Evolutionary conservation across 2,888 invertebrate species (phyloP).

Genomic region (Agrypnus murinus): DNA sequence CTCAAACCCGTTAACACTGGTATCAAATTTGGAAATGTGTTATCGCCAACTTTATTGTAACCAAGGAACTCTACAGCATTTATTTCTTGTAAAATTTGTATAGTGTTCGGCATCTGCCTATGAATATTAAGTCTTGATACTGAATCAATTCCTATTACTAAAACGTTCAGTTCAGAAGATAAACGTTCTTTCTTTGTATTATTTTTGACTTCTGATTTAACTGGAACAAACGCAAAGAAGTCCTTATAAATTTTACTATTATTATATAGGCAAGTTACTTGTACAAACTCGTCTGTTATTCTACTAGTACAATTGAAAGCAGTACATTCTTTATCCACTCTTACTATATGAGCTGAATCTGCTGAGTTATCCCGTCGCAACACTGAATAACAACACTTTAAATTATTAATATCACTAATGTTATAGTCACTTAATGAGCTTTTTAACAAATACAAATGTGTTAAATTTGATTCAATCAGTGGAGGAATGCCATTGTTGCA

Average conservation of each 20-base stretch:
- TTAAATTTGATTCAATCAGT: slow-evolving; percentile 75
- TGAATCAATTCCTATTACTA: slow-evolving; percentile 89
- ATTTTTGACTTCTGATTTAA: slow-evolving; percentile 62
- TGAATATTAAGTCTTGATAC: slow-evolving; percentile 90
- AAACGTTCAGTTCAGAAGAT: too few species aligned
- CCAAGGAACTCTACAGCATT: slow-evolving; percentile 87
- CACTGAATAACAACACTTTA: slow-evolving; percentile 78
- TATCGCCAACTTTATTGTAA: slow-evolving; percentile 95
- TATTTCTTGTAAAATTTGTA: slow-evolving; percentile 74
- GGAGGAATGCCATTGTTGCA: slow-evolving; percentile 74
- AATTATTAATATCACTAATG: slow-evolving; percentile 69
- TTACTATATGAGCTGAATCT: slow-evolving; percentile 72
- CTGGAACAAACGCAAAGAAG: slow-evolving; percentile 79
- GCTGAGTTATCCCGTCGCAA: slow-evolving; percentile 75
- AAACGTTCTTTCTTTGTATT: too few species aligned
- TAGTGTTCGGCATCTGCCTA: slow-evolving; percentile 86
- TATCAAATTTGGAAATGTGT: slow-evolving; percentile 93
- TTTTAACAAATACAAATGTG: slow-evolving; percentile 75
- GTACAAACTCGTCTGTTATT: slow-evolving; percentile 79
- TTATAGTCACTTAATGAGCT: slow-evolving; percentile 73
- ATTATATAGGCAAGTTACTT: slow-evolving; percentile 76
- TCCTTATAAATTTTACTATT: slow-evolving; percentile 77
- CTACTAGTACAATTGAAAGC: slow-evolving; percentile 70
- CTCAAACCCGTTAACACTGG: slow-evolving; percentile 85
- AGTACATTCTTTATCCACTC: slow-evolving; percentile 64